Percentiles rank a stretch among this genome's conserved stretches.
Evolutionary conservation across 2,797 vertebrate species (phyloP).

Genomic region (Amphiprion clarkii): DNA sequence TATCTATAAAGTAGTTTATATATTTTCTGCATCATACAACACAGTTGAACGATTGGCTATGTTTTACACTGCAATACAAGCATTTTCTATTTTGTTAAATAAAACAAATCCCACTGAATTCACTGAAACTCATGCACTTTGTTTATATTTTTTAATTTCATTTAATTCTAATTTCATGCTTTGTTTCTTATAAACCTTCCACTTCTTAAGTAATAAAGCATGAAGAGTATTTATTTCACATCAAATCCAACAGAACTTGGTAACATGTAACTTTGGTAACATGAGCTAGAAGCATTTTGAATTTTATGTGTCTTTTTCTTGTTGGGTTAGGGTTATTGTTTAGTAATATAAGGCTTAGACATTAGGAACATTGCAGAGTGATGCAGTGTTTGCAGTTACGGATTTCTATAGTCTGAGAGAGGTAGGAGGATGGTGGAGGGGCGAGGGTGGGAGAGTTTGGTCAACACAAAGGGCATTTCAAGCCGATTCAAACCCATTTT

Average conservation of each 20-base stretch:
- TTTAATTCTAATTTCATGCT: no score
- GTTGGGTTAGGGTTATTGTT: background rate
- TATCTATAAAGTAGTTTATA: background rate
- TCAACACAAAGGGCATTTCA: slow-evolving; percentile 82
- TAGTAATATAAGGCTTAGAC: slow-evolving; percentile 10
- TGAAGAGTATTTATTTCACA: slow-evolving; percentile 3
- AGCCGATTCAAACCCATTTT: slow-evolving; percentile 79
- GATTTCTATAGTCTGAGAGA: slow-evolving; percentile 24
- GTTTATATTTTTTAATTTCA: no score
- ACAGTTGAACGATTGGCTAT: background rate
- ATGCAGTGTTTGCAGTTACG: slow-evolving; percentile 57
- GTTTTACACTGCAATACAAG: background rate
- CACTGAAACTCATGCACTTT: background rate
- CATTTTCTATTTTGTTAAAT: background rate
- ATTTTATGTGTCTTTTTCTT: slow-evolving; percentile 10
- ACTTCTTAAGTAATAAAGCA: slow-evolving; percentile 4
- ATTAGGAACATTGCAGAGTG: slow-evolving; percentile 21
- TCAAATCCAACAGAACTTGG: slow-evolving; percentile 7
- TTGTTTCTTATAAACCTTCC: no score
- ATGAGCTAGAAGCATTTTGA: slow-evolving; percentile 25
- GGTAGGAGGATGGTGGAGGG: slow-evolving; percentile 22
- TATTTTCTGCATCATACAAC: background rate
- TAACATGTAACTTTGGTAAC: background rate
- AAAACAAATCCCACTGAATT: background rate
- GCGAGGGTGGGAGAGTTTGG: slow-evolving; percentile 9